Base-by-base conservation (phyloP, 1,140 invertebrate species). In the Cepaea nemoralis region DNA sequence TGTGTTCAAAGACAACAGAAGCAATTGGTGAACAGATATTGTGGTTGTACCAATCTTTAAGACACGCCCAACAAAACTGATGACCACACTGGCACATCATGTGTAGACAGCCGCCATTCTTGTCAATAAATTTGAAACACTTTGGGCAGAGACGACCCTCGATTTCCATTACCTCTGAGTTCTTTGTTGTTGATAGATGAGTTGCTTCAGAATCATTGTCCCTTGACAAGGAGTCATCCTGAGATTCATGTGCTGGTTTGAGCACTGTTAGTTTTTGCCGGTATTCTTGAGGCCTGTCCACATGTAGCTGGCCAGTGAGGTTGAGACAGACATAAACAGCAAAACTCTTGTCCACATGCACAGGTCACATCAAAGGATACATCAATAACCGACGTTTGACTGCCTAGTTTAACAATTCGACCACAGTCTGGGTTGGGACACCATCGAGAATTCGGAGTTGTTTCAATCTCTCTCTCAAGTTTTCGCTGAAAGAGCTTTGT, bases 271-370 rank as follows among this genome's bases (percentile, higher is more conserved):
- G n/a, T 71, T 67, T 84, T n/a, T 75, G 63, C 48, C 40, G 78
- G 74, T 87, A 88, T 0, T 55, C 24, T 10, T 31, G 37, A 8
- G n/a, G 82, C 82, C 2, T 77, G 67, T 31, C 84, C 82, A 83
- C 87, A 88, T 42, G 82, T 63, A 0, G 84, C 85, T 10, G 87
- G 87, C 86, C 86, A 88, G 48, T 88, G 87, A 8, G 85, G 40
- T 12, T 55, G 37, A 33, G 81, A 39, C 14, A 87, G 69, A 59
- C 87, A 88, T 16, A 82, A 76, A 71, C 86, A 85, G 59, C 87
- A 88, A n/a, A 87, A 37, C 16, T 79, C 55, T 3, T 39, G 39
- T 2, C 87, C 87, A 76, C 87, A 88, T 0, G 48, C 33, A 71
- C 87, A 88, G 8, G 42, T 59, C 16, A 84, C 39, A 71, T 84